Evolutionary conservation across 2,113 vertebrate genomes (phyloP), one percentile per base, ranked within the genome.

Genomic region (Okapia johnstoni): DNA sequence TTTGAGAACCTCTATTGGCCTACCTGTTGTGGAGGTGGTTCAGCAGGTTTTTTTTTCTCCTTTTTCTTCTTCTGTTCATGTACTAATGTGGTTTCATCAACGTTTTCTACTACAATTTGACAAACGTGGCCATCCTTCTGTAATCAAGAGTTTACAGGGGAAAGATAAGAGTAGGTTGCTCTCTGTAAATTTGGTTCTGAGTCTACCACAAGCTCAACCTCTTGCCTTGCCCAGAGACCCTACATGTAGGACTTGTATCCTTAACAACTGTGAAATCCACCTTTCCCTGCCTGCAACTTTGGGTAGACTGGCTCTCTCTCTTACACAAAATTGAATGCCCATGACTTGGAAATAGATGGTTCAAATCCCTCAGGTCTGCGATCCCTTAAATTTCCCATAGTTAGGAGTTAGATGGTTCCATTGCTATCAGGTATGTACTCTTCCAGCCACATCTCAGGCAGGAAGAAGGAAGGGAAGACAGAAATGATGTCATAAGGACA

Each of bases 401-500:
- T 89, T 96, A 94, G 52, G 36, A n/a, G 26, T 16, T 25, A 43
- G 89, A 46, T 80, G 92, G 33, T 40, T 85, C 80, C 94, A 95
- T 96, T 48, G 25, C 46, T 36, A 17, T 81, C 88, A 93, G 79
- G 77, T 89, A 87, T 96, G 55, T 14, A 6, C 60, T 77, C n/a
- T 52, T 81, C 17, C 33, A 36, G 43, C 80, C 15, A 21, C 6
- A 43, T 43, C 15, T 26, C 15, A 19, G 70, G 66, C 87, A 77
- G 66, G 70, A 94, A 83, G 85, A 76, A 36, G 12, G 25, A 17
- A 36, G n/a, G 36, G 55, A 19, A 60, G 58, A 48, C 30, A 0
- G 1, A 12, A 11, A 25, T 97, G 97, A 98, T 88, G 96, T 98
- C 97, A 98, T 92, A 97, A 97, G 79, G n/a, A 50, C 10, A 52